Base-by-base conservation (phyloP, 2,888 invertebrate genomes). In the Polietes domitor region DNA sequence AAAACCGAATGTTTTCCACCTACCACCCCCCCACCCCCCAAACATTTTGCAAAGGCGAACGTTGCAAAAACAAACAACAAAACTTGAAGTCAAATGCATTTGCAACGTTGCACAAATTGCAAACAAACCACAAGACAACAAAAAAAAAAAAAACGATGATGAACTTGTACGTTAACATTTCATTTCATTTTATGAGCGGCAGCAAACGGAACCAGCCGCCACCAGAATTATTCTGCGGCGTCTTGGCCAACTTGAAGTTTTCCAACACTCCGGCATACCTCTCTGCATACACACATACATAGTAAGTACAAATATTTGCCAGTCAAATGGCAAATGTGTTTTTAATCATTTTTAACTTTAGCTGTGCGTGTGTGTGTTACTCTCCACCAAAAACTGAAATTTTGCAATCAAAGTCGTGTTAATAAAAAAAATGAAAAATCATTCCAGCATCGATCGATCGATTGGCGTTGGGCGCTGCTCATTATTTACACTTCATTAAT, bases 121-220 rank as follows among this genome's bases (percentile, higher is more conserved):
- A 50, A 50, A 50, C n/a, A n/a, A n/a, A n/a, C n/a, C n/a, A n/a
- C n/a, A n/a, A n/a, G n/a, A n/a, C 50, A 17, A n/a, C 4, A 15
- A 15, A 26, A 37, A 26, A 26, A 58, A 10, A 53, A 50, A 53
- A 24, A 58, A 4, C 26, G 58, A 58, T 58, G 58, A 58, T 58
- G 58, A 58, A 58, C 58, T 58, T 58, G 58, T 26, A 58, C 26
- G 58, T 58, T 26, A 24, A 58, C 58, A 58, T 58, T 58, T 58
- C 58, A 58, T 58, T 58, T 58, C 15, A 26, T 47, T 47, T 47
- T 47, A 47, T 47, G 47, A 12, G 15, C 47, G 15, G n/a, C 47
- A 47, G 32, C 32, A 47, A 47, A 47, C 47, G 47, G 47, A 47
- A 47, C 15, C 15, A 47, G 1, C 47, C 15, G 12, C 47, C 15